A percentile compares a stretch with the other conserved stretches of the same genome.
Evolutionary conservation across 2,797 vertebrate species (phyloP).

Genomic region (Mormyrus proboscirostris): DNA sequence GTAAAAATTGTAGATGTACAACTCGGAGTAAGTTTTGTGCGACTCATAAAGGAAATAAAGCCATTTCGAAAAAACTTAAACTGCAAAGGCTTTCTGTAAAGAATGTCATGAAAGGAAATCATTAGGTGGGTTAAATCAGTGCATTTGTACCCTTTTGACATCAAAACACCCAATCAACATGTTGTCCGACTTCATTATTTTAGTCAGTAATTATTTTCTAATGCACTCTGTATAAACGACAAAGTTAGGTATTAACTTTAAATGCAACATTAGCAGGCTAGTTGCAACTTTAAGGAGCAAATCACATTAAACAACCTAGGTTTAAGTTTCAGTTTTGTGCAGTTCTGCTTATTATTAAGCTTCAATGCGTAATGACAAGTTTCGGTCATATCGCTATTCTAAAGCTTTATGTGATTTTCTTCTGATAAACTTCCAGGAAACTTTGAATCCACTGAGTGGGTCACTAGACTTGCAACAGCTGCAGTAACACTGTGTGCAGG

Average conservation of each 20-base stretch:
- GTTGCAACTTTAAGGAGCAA: neutral
- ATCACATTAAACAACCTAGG: neutral
- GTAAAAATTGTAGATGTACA: neutral
- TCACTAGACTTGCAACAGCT: conserved; percentile 17
- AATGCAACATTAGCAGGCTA: conserved; percentile 37
- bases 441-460: neutral
- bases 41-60: neutral
- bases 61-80: neutral
- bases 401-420: neutral
- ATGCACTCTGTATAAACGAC: conserved; percentile 53
- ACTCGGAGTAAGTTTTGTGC: neutral
- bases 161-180: conserved; percentile 60
- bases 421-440: neutral
- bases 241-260: conserved; percentile 67
- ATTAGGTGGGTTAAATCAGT: conserved; percentile 31
- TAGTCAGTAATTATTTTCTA: conserved; percentile 70
- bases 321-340: neutral
- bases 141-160: conserved; percentile 63
- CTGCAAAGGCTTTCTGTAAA: conserved; percentile 7
- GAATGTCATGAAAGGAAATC: conserved; percentile 16
- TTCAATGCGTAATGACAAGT: neutral
- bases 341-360: neutral
- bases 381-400: neutral
- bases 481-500: conserved; percentile 14
- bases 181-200: conserved; percentile 59